Evolutionary conservation across 2,888 invertebrate species (phyloP), one percentile per base, ranked within the genome.

Genomic region (Phaedon cochleariae): DNA sequence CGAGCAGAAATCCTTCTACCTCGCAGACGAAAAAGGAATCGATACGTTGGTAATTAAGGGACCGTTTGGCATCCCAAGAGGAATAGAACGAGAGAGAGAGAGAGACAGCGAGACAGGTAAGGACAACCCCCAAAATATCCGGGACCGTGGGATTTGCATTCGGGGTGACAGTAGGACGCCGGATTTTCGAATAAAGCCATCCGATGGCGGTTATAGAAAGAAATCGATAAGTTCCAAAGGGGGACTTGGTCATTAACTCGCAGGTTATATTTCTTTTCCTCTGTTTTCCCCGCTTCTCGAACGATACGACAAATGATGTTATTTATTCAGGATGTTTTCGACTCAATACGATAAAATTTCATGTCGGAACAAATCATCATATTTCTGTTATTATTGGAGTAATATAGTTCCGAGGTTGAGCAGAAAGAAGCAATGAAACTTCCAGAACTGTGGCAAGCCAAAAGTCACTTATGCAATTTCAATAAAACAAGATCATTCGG

Each of bases 111-210:
- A 34, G 31, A 48, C 71, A 70, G 72, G 71, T 66, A 66, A 59
- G 59, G 63, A 68, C 55, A 66, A 71, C 29, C 64, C 65, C 58
- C 67, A 57, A 64, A 69, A 72, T 73, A 73, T 73, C 72, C 70
- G 31, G 10, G 10, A 10, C 10, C 2, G 10, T 10, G 10, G 31
- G 31, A 34, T 34, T 34, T 34, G 31, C 31, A 34, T 34, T 34
- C 31, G 31, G 31, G 31, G 31, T 34, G 31, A 34, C 31, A 34
- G 31, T 34, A 10, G 31, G 31, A 9, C 10, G 9, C 31, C 31
- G 31, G 31, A 34, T 34, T 34, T 10, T 34, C 31, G 31, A 34
- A 34, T 34, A 34, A 34, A 34, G 31, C 31, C 31, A 34, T 34
- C 31, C 31, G 31, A 6, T 6, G 26, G 26, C 26, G 26, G 26